Conservation (phyloP, 2,888 invertebrate species). For the Megamerina dolium region DNA sequence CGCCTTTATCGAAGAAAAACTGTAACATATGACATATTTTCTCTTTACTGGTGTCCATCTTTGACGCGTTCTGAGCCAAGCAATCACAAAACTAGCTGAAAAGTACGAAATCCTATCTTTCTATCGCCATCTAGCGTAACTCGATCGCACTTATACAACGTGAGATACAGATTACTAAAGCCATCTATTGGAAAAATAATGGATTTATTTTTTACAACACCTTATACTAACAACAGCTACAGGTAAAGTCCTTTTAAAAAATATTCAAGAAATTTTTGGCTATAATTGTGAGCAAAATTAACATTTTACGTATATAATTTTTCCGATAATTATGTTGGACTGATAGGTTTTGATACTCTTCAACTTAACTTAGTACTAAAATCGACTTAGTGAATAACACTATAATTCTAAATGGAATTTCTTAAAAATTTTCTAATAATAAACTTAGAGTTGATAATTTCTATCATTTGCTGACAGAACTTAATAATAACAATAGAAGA, state of each 20-base stretch:
- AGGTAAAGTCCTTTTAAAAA: constrained; percentile 1
- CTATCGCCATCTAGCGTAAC: too few relatives aligned
- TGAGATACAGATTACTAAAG: too few relatives aligned
- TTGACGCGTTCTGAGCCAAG: too few relatives aligned
- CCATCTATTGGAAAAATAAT: too few relatives aligned
- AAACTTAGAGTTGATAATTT: not conserved
- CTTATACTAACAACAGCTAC: constrained; percentile 7
- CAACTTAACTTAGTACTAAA: constrained; percentile 3
- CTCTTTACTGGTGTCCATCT: too few relatives aligned
- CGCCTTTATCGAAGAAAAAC: too few relatives aligned
- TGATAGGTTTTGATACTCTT: constrained; percentile 2
- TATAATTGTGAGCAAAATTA: not conserved
- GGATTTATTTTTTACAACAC: too few relatives aligned
- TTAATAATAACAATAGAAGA: not conserved
- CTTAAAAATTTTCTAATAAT: not conserved
- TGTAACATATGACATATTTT: too few relatives aligned
- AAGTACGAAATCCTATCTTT: too few relatives aligned
- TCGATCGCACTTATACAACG: too few relatives aligned
- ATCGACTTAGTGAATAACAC: not conserved
- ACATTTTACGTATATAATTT: constrained; percentile 1
- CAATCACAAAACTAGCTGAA: too few relatives aligned
- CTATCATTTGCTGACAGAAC: not conserved
- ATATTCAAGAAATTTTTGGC: not conserved
- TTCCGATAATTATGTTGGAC: constrained; percentile 3
- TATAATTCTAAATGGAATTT: not conserved